Evolutionary conservation across 2,113 vertebrate genomes (phyloP).

Genomic region (Equus przewalskii): DNA sequence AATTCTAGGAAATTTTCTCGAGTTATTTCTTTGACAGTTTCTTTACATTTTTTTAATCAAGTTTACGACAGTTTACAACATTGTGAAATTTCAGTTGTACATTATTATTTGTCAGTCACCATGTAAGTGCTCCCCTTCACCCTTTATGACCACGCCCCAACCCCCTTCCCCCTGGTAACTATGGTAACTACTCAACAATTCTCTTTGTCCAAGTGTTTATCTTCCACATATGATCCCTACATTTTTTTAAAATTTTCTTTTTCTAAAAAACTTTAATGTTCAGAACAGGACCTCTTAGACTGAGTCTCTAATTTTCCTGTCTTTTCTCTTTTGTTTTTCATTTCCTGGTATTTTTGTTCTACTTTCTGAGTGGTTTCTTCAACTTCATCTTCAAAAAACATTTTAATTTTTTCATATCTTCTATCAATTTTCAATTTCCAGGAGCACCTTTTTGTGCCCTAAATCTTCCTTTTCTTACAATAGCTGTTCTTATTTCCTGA

Average conservation of each 20-base stretch:
- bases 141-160: too few relatives aligned
- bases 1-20: neutral
- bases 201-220: too few relatives aligned
- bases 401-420: neutral
- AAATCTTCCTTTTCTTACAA: neutral
- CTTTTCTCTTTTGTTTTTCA: neutral
- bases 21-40: neutral
- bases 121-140: too few relatives aligned
- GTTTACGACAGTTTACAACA: too few relatives aligned
- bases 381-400: neutral
- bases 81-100: too few relatives aligned
- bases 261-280: neutral
- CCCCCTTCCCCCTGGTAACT: too few relatives aligned
- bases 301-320: neutral
- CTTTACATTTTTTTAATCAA: neutral
- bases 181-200: too few relatives aligned
- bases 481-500: neutral
- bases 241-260: neutral
- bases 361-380: neutral
- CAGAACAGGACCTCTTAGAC: neutral
- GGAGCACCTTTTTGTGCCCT: neutral
- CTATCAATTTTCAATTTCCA: neutral
- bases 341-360: constrained; percentile 43
- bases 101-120: too few relatives aligned
- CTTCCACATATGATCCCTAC: too few relatives aligned